A percentile compares a stretch with the other conserved stretches of the same genome.
These are phyloP conservation scores for Zaprionus gabonicus DNA, from an alignment of 1,140 invertebrate species.

Conservation along the genomic window DNA sequence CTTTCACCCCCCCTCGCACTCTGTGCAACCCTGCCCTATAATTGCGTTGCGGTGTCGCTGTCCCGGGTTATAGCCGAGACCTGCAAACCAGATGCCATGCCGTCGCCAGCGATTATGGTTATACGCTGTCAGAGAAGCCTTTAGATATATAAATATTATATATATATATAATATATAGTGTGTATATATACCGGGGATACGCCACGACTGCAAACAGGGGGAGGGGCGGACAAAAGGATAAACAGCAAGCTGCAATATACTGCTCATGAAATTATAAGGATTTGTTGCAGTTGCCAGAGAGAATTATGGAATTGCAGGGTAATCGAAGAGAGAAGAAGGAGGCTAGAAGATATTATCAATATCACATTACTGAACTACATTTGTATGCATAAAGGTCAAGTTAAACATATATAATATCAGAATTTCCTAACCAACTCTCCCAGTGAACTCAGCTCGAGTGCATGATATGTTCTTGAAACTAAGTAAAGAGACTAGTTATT, in stretches of 20 bases:
- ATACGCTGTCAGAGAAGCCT: slow-evolving; percentile 19
- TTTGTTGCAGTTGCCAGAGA: neutral
- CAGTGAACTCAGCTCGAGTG: neutral
- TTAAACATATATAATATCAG: neutral
- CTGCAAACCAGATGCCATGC: slow-evolving; percentile 10
- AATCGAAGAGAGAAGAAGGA: neutral
- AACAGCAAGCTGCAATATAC: slow-evolving; percentile 3
- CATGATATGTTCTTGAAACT: neutral
- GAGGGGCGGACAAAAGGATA: neutral
- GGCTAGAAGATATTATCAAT: neutral
- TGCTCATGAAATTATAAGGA: neutral
- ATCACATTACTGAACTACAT: neutral
- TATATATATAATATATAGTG: neutral
- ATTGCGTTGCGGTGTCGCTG: slow-evolving; percentile 53
- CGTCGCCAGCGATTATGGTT: slow-evolving; percentile 41
- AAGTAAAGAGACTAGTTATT: neutral
- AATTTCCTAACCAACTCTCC: neutral
- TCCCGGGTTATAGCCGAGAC: slow-evolving; percentile 2
- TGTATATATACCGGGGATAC: neutral
- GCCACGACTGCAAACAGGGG: neutral
- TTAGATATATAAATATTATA: neutral
- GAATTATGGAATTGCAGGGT: neutral
- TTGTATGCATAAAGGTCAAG: too few species aligned
- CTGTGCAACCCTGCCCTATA: slow-evolving; percentile 42
- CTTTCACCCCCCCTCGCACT: neutral